Conservation (phyloP, 2,888 invertebrate species). For the Cheilosia impressa region DNA sequence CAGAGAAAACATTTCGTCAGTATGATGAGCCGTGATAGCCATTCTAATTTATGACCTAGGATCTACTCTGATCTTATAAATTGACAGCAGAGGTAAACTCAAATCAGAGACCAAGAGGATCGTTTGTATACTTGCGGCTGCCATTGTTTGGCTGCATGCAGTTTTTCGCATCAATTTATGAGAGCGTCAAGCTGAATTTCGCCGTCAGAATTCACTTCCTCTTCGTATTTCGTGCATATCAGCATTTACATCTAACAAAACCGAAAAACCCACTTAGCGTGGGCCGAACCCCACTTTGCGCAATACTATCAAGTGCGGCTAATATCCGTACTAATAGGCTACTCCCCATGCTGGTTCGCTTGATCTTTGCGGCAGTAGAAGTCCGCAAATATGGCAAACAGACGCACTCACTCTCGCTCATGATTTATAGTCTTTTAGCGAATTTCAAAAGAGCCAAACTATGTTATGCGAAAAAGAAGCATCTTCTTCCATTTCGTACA, state of each 20-base stretch:
- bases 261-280: slow-evolving; percentile 14
- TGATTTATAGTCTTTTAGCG: slow-evolving; percentile 61
- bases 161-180: too few species aligned
- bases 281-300: slow-evolving; percentile 36
- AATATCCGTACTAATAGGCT: slow-evolving; percentile 48
- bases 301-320: slow-evolving; percentile 32
- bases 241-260: slow-evolving; percentile 4
- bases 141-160: too few species aligned
- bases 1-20: too few species aligned
- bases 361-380: neutral
- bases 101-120: too few species aligned
- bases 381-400: neutral
- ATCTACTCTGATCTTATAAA: too few species aligned
- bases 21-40: too few species aligned
- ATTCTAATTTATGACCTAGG: too few species aligned
- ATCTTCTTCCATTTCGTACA: slow-evolving; percentile 19
- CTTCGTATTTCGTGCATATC: neutral
- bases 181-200: too few species aligned
- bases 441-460: slow-evolving; percentile 48
- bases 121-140: too few species aligned
- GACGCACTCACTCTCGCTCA: slow-evolving; percentile 15
- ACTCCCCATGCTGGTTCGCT: neutral
- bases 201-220: neutral
- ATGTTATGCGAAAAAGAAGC: slow-evolving; percentile 32
- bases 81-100: too few species aligned